phyloP scores from a whole-genome alignment of 2,113 vertebrate genomes.

The Actinemys pallida region DNA sequence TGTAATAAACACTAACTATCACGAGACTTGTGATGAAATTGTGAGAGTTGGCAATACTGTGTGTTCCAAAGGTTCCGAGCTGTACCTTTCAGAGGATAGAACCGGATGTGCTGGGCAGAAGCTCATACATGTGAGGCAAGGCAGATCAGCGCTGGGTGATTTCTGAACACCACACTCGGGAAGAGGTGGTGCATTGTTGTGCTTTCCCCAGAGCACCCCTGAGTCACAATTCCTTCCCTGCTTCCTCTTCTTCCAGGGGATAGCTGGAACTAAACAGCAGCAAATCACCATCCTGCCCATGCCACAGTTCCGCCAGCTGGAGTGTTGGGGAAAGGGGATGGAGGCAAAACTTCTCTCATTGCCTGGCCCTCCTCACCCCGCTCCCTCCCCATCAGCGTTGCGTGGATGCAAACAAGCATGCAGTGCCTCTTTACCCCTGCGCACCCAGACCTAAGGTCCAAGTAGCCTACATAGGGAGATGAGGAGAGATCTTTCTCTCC shows the following conservation, averaged over 20 bases:
- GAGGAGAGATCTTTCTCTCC: not conserved
- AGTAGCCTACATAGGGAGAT: not conserved
- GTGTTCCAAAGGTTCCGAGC: not conserved
- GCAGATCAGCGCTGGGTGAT: not conserved
- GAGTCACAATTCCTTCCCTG: not conserved
- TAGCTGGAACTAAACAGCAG: not conserved
- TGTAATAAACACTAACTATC: not conserved
- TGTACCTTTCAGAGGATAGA: not conserved
- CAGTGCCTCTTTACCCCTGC: not conserved
- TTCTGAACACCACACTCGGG: not conserved
- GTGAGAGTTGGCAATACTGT: not conserved
- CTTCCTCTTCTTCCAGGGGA: not conserved
- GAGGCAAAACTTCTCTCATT: not conserved
- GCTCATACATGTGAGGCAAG: not conserved
- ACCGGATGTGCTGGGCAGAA: not conserved
- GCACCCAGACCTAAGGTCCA: not conserved
- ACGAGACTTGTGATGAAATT: not conserved
- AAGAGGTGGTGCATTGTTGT: not conserved
- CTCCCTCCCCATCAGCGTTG: fast-evolving
- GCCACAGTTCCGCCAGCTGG: not conserved
- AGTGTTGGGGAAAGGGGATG: not conserved
- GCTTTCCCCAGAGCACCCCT: not conserved
- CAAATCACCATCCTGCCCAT: not conserved
- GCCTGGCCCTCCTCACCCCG: not conserved
- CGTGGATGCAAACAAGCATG: not conserved